These are phyloP conservation scores for Antheraea pernyi DNA, from an alignment of 1,140 invertebrate species.

Conservation along the genomic window DNA sequence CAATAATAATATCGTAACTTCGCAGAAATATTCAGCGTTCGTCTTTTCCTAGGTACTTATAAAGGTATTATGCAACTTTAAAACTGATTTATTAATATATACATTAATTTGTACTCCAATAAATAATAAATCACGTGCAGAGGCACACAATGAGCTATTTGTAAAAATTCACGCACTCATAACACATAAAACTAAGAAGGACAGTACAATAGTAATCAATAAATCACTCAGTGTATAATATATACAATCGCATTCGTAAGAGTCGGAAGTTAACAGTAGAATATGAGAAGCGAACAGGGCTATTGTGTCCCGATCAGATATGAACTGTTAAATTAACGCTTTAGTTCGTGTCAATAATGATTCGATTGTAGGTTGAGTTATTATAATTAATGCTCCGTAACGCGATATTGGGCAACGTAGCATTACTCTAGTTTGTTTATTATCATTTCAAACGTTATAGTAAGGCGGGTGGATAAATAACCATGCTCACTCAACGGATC, in stretches of 20 bases:
- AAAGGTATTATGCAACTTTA: neutral
- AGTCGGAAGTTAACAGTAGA: constrained; percentile 25
- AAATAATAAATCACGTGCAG: neutral
- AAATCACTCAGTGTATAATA: constrained; percentile 24
- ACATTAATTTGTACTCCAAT: neutral
- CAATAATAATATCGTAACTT: too few species aligned
- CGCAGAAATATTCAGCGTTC: too few species aligned
- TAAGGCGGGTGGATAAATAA: too few species aligned
- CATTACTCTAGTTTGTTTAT: neutral
- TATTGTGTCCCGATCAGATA: constrained; percentile 17
- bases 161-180: neutral
- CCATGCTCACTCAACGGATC: too few species aligned
- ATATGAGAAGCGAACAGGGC: constrained; percentile 16
- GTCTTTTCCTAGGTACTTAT: too few species aligned
- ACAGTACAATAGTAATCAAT: constrained; percentile 19
- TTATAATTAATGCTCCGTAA: neutral
- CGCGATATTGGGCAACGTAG: neutral
- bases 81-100: neutral
- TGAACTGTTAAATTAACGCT: constrained; percentile 11
- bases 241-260: constrained; percentile 21
- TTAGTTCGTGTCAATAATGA: neutral
- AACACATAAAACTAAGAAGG: constrained; percentile 3
- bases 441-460: neutral
- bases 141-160: neutral
- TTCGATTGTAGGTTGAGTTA: neutral